phyloP scores from a whole-genome alignment of 2,797 vertebrate species.

The Sylvilagus floridanus region DNA sequence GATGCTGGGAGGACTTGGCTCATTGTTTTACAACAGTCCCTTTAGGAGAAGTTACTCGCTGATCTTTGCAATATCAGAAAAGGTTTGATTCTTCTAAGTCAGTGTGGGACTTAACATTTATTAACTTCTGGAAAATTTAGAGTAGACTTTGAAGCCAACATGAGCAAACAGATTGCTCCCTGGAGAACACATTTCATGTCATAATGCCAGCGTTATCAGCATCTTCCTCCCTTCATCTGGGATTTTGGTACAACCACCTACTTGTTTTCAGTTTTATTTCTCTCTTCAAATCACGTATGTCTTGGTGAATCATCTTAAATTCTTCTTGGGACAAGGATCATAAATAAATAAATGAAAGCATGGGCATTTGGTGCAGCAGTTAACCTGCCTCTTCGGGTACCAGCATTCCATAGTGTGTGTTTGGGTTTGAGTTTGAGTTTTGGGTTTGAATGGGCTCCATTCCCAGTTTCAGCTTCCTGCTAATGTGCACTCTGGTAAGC shows the following conservation, averaged over 20 bases:
- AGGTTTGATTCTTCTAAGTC: not conserved
- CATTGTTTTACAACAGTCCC: not conserved
- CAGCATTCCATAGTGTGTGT: too few relatives aligned
- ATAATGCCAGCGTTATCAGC: not conserved
- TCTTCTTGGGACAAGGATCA: not conserved
- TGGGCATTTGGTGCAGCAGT: too few relatives aligned
- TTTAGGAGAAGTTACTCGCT: not conserved
- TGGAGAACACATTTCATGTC: not conserved
- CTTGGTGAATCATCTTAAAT: constrained; percentile 36
- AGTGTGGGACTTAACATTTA: not conserved
- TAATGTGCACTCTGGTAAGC: too few relatives aligned
- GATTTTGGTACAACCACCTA: not conserved
- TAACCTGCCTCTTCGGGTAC: too few relatives aligned
- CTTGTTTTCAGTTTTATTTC: constrained; percentile 10
- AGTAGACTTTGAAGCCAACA: not conserved
- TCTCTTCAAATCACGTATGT: not conserved
- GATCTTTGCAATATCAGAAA: not conserved
- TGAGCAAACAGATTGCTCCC: not conserved
- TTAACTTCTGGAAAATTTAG: not conserved
- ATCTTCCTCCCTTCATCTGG: not conserved
- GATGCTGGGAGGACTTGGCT: not conserved
- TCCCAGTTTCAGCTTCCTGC: too few relatives aligned
- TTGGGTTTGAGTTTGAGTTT: too few relatives aligned
- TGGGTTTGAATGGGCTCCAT: too few relatives aligned
- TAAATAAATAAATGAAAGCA: not conserved